Base-by-base conservation (phyloP, 2,888 invertebrate genomes). In the Dicyrtoma fusca region DNA sequence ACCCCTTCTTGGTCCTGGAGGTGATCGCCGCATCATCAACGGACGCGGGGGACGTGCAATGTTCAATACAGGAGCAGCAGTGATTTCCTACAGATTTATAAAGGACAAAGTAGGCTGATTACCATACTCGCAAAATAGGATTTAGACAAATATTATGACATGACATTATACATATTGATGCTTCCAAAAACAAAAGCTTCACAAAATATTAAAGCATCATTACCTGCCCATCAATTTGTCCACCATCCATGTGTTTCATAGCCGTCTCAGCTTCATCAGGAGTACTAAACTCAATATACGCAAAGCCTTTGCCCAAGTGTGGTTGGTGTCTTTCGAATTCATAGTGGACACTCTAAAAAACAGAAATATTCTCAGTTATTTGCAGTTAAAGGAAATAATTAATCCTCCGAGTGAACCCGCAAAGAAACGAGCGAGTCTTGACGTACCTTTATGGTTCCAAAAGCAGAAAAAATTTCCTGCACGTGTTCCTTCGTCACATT, bases 241-340 rank as follows among this genome's bases (percentile, higher is more conserved):
- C 99, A 83, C 97, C 98, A 85, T 99, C 97, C 98, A 99, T 98
- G 83, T 97, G 95, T 84, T 97, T 97, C 90, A 98, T 94, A 0
- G 98, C 98, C 84, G 96, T 95, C 83, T 97, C 97, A 21, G 98
- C 97, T 84, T 97, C 97, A 80, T 97, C 97, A 0, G 95, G 88
- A 69, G 90, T 94, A 78, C 89, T 91, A 84, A 92, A 99, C 82
- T 99, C 98, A 1, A 99, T 92, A 84, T 97, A 98, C 13, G 95
- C 96, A 84, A 93, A 94, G 0, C 97, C 96, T 34, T 94, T 88
- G n/a, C 94, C 92, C 80, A 94, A 88, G 82, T 92, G 91, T 0
- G 91, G 89, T 84, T 98, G 97, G 70, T 91, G 86, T 77, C 96
- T 89, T 82, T 98, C 97, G 76, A 88, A 87, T 0, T 94, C 94